Evolutionary conservation across 2,888 invertebrate genomes (phyloP), one percentile per base, ranked within the genome.

Genomic region (Halictus ligatus): DNA sequence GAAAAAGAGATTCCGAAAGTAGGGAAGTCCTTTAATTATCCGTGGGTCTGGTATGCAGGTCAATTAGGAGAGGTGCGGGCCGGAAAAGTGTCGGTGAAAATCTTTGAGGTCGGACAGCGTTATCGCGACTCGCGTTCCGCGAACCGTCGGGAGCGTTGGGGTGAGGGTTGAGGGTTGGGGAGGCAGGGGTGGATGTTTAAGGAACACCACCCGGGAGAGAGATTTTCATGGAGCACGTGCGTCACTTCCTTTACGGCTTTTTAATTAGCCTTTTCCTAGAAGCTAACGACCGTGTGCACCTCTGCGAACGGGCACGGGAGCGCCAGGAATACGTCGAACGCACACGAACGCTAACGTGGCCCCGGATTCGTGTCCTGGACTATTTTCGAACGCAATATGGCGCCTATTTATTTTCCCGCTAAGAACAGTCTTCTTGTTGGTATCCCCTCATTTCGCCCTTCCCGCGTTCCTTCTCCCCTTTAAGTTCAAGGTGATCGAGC

Each of bases 241-340:
- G 87, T 87, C 90, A 88, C 88, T 92, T 92, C 90, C 92, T 87
- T 90, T 89, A 89, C 90, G 74, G 90, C 89, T 88, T 91, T 92
- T 92, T 92, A 92, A 92, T 92, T 92, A 92, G 90, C 78, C 84
- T 88, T 85, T 88, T 87, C 91, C 89, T 73, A 84, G 88, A 82
- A 88, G 85, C 86, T 90, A 91, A 89, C 91, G 91, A 91, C 86
- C 85, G 80, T 48, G 50, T 18, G 40, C 40, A 71, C 54, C 64
- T 76, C 80, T 50, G 71, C 43, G 69, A 43, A 13, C 71, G 8
- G 35, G 8, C 18, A 75, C 72, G 67, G 43, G 54, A 21, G 4
- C 67, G 13, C 64, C 18, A 18, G 18, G 29, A 50, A 43, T 46
- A 54, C 64, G 79, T 58, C 75, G 67, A 86, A 79, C 58, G n/a